Base-by-base conservation (phyloP, 2,888 invertebrate genomes). In the Parelbella ahira region DNA sequence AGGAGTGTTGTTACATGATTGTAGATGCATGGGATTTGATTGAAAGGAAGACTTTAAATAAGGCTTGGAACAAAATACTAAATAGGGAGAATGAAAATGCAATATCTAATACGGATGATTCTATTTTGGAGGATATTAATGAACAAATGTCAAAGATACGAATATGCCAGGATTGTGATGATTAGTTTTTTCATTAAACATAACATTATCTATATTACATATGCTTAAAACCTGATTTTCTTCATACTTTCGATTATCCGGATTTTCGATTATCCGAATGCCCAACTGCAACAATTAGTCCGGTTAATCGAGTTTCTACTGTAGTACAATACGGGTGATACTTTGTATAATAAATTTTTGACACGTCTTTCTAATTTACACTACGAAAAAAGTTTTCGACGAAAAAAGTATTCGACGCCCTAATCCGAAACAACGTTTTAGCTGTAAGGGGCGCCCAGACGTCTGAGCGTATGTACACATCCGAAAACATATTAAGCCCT, bases 1-100 rank as follows among this genome's bases (percentile, higher is more conserved):
- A 53, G 20, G 48, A 51, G 11, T 51, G 47, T 47, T 54, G 47
- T 37, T 49, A 50, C 37, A 49, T 50, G 37, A 18, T 48, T 30
- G 49, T 28, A 43, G 46, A 50, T 30, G 44, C 42, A 15, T 48
- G 47, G 50, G 42, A 47, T 41, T 38, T 37, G 33, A 37, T 49
- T 36, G 38, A 48, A 45, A 45, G 18, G 36, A 36, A 49, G 24
- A 47, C 42, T 45, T 37, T 49, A 12, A 42, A 34, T 10, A 44
- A 37, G 4, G 47, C 49, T 30, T 53, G 44, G 45, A 49, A 53
- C 7, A 44, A n/a, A 39, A 1, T 48, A 43, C 25, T 46, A 11
- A 44, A 49, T 19, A 2, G 32, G n/a, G 43, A 48, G 38, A 44
- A 37, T 6, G 27, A 27, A n/a, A n/a, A n/a, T n/a, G n/a, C n/a